phyloP scores from a whole-genome alignment of 2,888 invertebrate genomes.

The Cataglyphis albicans region DNA sequence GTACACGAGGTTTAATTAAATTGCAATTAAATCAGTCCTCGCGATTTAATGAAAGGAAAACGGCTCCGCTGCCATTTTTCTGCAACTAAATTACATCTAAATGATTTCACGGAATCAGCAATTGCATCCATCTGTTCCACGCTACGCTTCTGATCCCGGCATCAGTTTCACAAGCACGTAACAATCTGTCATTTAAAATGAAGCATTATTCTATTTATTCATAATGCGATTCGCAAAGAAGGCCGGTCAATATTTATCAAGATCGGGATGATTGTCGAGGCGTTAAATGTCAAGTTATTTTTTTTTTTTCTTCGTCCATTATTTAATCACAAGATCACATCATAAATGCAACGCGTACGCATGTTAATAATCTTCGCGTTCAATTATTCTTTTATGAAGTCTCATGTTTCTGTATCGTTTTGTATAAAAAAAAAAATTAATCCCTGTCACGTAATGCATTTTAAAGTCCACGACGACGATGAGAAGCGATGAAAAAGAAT shows the following conservation, averaged over 20 bases:
- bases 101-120: conserved; percentile 15
- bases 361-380: conserved; percentile 8
- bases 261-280: background rate
- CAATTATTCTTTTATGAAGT: background rate
- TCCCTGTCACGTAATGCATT: background rate
- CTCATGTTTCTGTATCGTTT: too few relatives aligned
- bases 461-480: background rate
- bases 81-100: conserved; percentile 17
- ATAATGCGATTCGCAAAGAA: conserved; percentile 15
- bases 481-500: background rate
- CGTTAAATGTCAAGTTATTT: conserved; percentile 25
- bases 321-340: conserved; percentile 29
- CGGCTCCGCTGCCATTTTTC: background rate
- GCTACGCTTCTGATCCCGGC: conserved; percentile 5
- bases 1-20: background rate
- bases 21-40: conserved; percentile 3
- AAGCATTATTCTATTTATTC: conserved; percentile 31
- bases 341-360: background rate
- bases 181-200: conserved; percentile 24
- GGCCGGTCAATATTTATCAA: background rate
- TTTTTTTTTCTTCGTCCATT: conserved; percentile 17
- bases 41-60: background rate
- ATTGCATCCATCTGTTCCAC: background rate
- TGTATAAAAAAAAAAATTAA: background rate
- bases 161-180: conserved; percentile 5